Conservation (phyloP, 2,888 invertebrate genomes). For the Papilio gigon region DNA sequence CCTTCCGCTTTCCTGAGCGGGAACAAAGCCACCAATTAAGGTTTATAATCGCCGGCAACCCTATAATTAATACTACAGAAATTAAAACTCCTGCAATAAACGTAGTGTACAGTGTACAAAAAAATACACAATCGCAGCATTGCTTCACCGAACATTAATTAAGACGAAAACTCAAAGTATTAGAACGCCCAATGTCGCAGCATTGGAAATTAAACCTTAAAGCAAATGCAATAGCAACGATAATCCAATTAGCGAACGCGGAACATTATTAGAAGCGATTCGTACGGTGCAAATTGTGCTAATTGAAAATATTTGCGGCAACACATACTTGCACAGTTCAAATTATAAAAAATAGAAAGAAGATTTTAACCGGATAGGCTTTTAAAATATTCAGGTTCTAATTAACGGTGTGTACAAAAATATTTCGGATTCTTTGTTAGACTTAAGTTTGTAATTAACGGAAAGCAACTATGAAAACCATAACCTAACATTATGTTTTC, state of each 20-base stretch:
- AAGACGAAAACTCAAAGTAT: conserved; percentile 64
- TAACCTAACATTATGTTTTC: too few relatives aligned
- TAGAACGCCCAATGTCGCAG: conserved; percentile 54
- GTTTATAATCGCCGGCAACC: conserved; percentile 69
- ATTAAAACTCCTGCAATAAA: conserved; percentile 71
- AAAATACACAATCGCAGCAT: conserved; percentile 74
- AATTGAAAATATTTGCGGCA: conserved; percentile 51
- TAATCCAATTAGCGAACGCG: conserved; percentile 43
- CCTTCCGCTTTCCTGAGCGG: conserved; percentile 58
- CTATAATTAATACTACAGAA: conserved; percentile 76
- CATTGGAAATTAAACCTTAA: conserved; percentile 52
- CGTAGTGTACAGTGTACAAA: conserved; percentile 60
- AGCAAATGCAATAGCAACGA: conserved; percentile 46
- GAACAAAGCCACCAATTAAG: conserved; percentile 74
- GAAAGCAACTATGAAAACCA: too few relatives aligned
- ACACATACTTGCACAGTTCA: conserved; percentile 11
- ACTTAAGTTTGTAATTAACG: too few relatives aligned
- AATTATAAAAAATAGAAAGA: conserved; percentile 13
- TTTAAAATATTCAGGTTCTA: neutral
- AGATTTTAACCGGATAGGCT: neutral
- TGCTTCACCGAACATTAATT: conserved; percentile 77
- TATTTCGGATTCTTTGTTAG: neutral
- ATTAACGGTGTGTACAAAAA: neutral
- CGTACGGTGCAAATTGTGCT: conserved; percentile 61
- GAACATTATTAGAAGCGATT: conserved; percentile 50